Conservation (phyloP, 2,797 vertebrate genomes). For the Sebastes umbrosus region DNA sequence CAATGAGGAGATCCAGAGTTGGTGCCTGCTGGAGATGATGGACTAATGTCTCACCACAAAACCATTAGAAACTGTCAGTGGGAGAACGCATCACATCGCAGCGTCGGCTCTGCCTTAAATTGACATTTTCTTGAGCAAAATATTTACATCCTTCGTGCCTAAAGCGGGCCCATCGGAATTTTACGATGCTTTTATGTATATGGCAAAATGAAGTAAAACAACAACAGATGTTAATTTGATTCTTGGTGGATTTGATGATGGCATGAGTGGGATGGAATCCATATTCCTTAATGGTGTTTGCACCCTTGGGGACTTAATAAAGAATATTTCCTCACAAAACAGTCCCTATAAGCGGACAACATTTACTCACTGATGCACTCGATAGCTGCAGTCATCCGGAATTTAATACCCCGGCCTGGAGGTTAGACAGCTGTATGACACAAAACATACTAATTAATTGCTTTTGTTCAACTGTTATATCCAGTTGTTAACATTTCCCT, state of each 20-base stretch:
- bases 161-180: slow-evolving; percentile 27
- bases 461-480: slow-evolving; percentile 84
- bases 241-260: slow-evolving; percentile 53
- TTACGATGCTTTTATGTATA: slow-evolving; percentile 45
- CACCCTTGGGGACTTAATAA: slow-evolving; percentile 40
- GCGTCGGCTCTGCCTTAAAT: slow-evolving; percentile 44
- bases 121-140: slow-evolving; percentile 53
- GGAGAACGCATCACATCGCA: slow-evolving; percentile 48
- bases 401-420: slow-evolving; percentile 51
- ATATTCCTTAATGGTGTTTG: slow-evolving; percentile 59
- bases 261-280: slow-evolving; percentile 44
- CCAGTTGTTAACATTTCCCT: slow-evolving; percentile 83
- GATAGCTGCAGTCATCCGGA: slow-evolving; percentile 32
- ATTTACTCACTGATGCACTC: slow-evolving; percentile 21
- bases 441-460: slow-evolving; percentile 84
- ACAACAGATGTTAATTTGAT: slow-evolving; percentile 65
- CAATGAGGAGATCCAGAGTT: slow-evolving; percentile 62
- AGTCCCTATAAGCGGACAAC: slow-evolving; percentile 1
- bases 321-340: slow-evolving; percentile 31
- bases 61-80: slow-evolving; percentile 58
- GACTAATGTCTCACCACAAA: slow-evolving; percentile 54
- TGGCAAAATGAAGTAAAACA: slow-evolving; percentile 45
- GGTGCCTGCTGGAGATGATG: slow-evolving; percentile 69
- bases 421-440: slow-evolving; percentile 73
- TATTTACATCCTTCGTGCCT: slow-evolving; percentile 27